A percentile compares a stretch with the other conserved stretches of the same genome.
These are phyloP conservation scores for Dexiosoma caninum DNA, from an alignment of 2,888 invertebrate genomes.

Conservation along the genomic window DNA sequence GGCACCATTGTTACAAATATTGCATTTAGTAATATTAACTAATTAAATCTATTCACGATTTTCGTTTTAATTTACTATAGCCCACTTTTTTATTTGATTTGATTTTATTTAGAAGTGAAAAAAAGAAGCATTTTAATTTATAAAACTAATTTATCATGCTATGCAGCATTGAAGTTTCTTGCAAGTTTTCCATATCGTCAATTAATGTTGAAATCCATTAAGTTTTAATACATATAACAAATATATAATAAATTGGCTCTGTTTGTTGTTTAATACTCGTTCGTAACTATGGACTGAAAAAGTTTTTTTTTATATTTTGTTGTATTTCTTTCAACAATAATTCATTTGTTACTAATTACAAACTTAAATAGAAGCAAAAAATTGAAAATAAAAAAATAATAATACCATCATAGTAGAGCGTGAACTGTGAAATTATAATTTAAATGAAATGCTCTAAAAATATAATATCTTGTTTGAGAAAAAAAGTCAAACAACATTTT, in stretches of 20 bases:
- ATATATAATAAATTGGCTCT: constrained; percentile 41
- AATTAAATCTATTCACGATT: neutral
- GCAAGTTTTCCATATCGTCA: neutral
- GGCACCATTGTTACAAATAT: no score
- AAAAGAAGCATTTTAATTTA: constrained; percentile 49
- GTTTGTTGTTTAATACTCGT: constrained; percentile 20
- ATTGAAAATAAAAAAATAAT: neutral
- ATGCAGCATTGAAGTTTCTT: constrained; percentile 9
- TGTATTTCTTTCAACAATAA: constrained; percentile 21
- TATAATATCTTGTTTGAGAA: neutral
- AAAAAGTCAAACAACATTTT: neutral
- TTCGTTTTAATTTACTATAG: constrained; percentile 46
- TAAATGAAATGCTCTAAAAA: neutral
- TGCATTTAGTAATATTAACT: no score
- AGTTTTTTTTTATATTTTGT: neutral
- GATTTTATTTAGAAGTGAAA: constrained; percentile 46
- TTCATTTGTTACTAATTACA: constrained; percentile 20
- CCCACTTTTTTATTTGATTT: constrained; percentile 27
- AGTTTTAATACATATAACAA: constrained; percentile 6
- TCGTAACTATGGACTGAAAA: constrained; percentile 6
- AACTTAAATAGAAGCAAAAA: neutral
- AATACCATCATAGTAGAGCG: constrained; percentile 46
- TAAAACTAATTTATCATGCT: constrained; percentile 50
- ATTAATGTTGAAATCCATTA: neutral
- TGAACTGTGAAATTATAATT: constrained; percentile 58